Conservation (phyloP, 2,113 vertebrate genomes). For the Elaphurus davidianus region DNA sequence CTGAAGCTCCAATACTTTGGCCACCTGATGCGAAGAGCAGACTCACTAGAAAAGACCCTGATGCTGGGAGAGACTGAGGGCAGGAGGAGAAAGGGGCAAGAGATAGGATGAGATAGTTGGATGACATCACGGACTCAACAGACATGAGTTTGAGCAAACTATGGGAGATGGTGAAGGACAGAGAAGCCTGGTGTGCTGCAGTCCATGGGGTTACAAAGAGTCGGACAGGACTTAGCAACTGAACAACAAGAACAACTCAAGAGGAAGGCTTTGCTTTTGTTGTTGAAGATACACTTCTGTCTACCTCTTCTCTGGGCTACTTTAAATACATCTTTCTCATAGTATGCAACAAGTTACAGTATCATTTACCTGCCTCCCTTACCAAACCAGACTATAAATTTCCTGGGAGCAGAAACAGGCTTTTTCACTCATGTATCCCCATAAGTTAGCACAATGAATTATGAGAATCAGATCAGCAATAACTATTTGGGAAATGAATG, state of each 20-base stretch:
- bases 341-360: background rate
- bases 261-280: background rate
- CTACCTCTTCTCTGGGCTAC: background rate
- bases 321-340: background rate
- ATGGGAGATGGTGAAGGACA: background rate
- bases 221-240: background rate
- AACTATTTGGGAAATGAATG: background rate
- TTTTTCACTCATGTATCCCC: background rate
- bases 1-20: background rate
- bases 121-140: background rate
- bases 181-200: background rate
- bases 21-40: rapidly evolving
- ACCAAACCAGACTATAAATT: background rate
- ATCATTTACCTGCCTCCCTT: background rate
- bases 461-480: background rate
- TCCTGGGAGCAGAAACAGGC: background rate
- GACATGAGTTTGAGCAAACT: background rate
- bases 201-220: background rate
- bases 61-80: background rate
- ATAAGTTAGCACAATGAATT: background rate
- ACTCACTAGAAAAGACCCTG: background rate
- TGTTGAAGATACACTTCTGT: background rate
- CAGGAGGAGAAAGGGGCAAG: background rate
- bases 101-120: background rate
- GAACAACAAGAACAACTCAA: background rate